Percentiles rank a stretch among this genome's conserved stretches.
Conservation (phyloP, 2,888 invertebrate species). For the Bellardia bayeri region DNA sequence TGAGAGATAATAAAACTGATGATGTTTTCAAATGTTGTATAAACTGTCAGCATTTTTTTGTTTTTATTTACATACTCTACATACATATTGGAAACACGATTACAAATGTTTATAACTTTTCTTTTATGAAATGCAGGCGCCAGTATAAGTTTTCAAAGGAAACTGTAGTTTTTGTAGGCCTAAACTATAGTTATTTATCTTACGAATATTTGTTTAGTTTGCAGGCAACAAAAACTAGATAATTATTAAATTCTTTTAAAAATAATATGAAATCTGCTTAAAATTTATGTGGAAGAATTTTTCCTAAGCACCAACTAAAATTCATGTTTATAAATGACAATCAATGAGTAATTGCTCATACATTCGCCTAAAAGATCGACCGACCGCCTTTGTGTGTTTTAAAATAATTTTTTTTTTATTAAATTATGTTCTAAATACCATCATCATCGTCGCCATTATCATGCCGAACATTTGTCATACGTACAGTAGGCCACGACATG, state of each 20-base stretch:
- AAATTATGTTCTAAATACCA: conserved; percentile 56
- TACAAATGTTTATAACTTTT: conserved; percentile 14
- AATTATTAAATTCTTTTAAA: too few relatives aligned
- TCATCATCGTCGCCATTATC: conserved; percentile 45
- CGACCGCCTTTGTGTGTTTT: neutral
- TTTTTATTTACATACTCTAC: neutral
- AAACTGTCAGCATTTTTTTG: conserved; percentile 38
- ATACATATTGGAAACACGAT: conserved; percentile 17
- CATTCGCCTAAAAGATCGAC: neutral
- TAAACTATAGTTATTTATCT: neutral
- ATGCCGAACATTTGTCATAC: conserved; percentile 14
- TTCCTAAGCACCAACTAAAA: neutral
- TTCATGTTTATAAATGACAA: neutral
- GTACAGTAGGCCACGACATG: conserved; percentile 44
- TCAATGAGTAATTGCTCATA: neutral
- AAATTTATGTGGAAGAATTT: neutral
- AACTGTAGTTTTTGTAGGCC: neutral
- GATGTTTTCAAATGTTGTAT: conserved; percentile 54
- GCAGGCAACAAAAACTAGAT: too few relatives aligned
- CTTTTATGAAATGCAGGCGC: conserved; percentile 34
- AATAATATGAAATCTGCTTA: too few relatives aligned
- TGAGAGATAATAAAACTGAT: conserved; percentile 56
- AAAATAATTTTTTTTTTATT: conserved; percentile 2
- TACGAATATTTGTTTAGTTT: neutral
- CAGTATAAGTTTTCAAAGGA: conserved; percentile 16